Conservation (phyloP, 2,888 invertebrate genomes). For the Parascotia fuliginaria region DNA sequence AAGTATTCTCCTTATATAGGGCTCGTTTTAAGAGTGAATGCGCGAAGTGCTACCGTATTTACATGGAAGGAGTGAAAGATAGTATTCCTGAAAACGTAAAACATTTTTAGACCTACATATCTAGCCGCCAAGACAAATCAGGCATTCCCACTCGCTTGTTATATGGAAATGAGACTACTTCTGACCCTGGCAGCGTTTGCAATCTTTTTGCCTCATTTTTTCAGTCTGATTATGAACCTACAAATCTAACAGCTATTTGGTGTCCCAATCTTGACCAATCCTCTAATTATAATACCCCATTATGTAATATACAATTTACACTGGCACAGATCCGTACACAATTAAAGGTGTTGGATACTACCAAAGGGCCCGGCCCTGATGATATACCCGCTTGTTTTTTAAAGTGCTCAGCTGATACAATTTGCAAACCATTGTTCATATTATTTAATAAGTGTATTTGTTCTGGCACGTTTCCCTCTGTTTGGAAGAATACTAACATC, state of each 20-base stretch:
- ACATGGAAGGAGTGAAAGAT: neutral
- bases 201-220: too few relatives aligned
- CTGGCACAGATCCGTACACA: neutral
- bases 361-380: neutral
- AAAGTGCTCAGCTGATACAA: neutral
- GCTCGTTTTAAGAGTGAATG: slow-evolving; percentile 4
- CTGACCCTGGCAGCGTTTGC: neutral
- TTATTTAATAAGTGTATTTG: neutral
- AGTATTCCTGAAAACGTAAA: neutral
- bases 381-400: neutral
- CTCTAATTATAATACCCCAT: neutral
- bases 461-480: neutral
- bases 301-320: neutral
- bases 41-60: slow-evolving; percentile 1
- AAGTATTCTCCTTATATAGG: slow-evolving; percentile 4
- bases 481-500: neutral
- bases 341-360: neutral
- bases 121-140: neutral
- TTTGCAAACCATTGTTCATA: neutral
- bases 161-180: neutral
- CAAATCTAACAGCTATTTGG: too few relatives aligned
- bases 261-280: neutral
- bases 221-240: too few relatives aligned
- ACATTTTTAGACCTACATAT: neutral
- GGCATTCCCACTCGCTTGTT: neutral